Base-by-base conservation (phyloP, 2,888 invertebrate genomes). In the Branchipolynoe longqiensis region DNA sequence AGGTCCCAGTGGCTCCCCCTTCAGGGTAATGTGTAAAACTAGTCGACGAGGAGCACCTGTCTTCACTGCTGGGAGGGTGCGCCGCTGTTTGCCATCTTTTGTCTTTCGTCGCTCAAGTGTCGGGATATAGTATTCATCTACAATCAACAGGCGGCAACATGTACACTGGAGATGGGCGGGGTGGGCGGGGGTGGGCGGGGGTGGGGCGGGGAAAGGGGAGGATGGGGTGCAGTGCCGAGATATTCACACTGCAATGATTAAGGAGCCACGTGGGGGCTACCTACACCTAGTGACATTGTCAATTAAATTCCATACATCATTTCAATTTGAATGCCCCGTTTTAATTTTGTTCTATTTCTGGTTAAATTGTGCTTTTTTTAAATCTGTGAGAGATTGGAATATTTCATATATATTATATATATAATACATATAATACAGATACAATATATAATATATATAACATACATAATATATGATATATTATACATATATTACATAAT, bases 51-150 rank as follows among this genome's bases (percentile, higher is more conserved):
- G n/a, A 28, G 82, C 82, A 82, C 82, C 82, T 82, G 56, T n/a
- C 12, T 58, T 82, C 12, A n/a, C 31, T 25, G 28, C 58, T 33
- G 82, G 40, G 8, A 54, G 36, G 38, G 33, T 18, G 33, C 28
- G 18, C 28, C 83, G 84, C 36, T 48, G 84, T 36, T n/a, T 78
- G 18, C 56, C 41, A 48, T 83, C 83, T 41, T 40, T 84, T 18
- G 54, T n/a, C 69, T 73, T 73, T n/a, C 73, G 48, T 14, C 74
- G 69, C 31, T 84, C 84, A n/a, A 36, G 64, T 38, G 84, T 84
- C 48, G 73, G 56, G 38, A 56, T 56, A 64, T 48, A 33, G 58
- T 84, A 74, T 56, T 56, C 73, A 64, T 84, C 84, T 84, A 73
- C 56, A 82, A 82, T 41, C 82, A 69, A 69, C 69, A 69, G 12